Conservation (phyloP, 2,113 vertebrate genomes). For the Megalops atlanticus region DNA sequence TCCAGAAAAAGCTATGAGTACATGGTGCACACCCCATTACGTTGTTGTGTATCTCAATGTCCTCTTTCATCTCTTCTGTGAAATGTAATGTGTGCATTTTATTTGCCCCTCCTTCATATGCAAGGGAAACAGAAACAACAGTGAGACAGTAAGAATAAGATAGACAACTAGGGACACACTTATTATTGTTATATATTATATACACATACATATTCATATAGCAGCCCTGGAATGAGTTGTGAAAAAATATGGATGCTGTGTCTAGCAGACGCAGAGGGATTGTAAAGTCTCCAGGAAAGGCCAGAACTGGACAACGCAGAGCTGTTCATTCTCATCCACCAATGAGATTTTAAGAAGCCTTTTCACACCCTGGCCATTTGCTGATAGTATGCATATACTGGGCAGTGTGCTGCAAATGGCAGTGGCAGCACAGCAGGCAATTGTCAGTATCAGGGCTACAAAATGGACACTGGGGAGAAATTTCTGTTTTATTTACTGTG, state of each 20-base stretch:
- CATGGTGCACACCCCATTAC: background rate
- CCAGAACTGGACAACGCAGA: background rate
- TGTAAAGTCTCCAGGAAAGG: background rate
- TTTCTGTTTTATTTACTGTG: background rate
- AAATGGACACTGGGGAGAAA: background rate
- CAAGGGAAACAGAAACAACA: background rate
- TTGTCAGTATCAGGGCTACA: background rate
- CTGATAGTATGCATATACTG: background rate
- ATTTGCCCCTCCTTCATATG: background rate
- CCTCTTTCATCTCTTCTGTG: background rate
- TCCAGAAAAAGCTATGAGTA: background rate
- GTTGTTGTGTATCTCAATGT: no score
- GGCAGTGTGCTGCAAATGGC: background rate
- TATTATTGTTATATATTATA: background rate
- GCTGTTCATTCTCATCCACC: background rate
- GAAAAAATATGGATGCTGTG: constrained; percentile 8
- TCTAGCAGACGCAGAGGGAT: background rate
- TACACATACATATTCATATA: background rate
- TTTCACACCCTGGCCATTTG: background rate
- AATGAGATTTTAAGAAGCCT: background rate
- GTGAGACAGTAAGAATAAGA: background rate
- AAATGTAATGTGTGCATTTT: background rate
- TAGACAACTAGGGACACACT: no score
- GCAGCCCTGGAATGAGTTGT: background rate
- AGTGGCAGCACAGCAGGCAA: background rate